These are phyloP conservation scores for Drosophila tropicalis DNA, from an alignment of 1,140 invertebrate species.

Conservation along the genomic window DNA sequence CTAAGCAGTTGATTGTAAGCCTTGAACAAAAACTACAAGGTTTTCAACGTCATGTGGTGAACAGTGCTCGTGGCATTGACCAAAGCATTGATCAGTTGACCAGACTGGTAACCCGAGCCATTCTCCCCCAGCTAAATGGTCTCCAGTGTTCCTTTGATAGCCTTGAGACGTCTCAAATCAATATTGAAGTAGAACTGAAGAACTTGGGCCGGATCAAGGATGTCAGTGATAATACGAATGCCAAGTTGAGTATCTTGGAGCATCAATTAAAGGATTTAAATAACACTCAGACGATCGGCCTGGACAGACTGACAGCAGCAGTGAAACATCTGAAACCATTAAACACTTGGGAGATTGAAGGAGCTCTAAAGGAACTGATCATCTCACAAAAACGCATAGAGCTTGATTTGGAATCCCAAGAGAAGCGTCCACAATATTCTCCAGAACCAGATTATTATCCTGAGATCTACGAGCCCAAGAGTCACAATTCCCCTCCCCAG, in stretches of 20 bases:
- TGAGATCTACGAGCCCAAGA: not conserved
- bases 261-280: conserved; percentile 48
- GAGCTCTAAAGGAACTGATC: conserved; percentile 56
- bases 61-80: conserved; percentile 48
- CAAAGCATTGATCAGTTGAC: conserved; percentile 48
- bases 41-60: conserved; percentile 50
- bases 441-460: not conserved
- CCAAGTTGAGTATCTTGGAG: conserved; percentile 41
- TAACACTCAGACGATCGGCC: conserved; percentile 43
- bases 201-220: conserved; percentile 47
- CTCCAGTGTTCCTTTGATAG: conserved; percentile 61
- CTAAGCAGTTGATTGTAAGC: conserved; percentile 34
- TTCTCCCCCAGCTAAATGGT: conserved; percentile 59
- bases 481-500: not conserved
- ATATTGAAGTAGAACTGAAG: conserved; percentile 63
- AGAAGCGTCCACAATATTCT: conserved; percentile 8
- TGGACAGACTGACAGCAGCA: conserved; percentile 29
- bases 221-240: conserved; percentile 37
- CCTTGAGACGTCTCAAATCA: conserved; percentile 66
- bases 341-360: conserved; percentile 55
- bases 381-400: conserved; percentile 69
- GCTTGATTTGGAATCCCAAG: conserved; percentile 51
- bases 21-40: conserved; percentile 55
- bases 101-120: conserved; percentile 54
- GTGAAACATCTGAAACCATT: conserved; percentile 50